These are phyloP conservation scores for Dugesia japonica DNA, from an alignment of 2,888 invertebrate genomes.

Conservation along the genomic window DNA sequence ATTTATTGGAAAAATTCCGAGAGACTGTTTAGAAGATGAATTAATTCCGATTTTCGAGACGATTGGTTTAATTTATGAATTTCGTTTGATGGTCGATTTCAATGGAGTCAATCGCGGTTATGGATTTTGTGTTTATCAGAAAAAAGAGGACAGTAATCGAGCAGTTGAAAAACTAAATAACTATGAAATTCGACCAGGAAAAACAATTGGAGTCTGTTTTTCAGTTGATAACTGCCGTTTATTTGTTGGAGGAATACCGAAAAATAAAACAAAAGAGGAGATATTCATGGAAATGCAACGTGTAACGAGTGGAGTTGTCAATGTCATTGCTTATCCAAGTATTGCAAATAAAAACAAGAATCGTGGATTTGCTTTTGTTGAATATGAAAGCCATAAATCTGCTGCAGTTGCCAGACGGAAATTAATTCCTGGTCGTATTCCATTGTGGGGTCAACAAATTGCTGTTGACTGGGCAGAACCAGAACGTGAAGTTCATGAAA, in stretches of 20 bases:
- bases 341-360: constrained; percentile 55
- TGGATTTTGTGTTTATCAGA: constrained; percentile 56
- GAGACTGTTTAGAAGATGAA: constrained; percentile 59
- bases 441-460: constrained; percentile 55
- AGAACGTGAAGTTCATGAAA: constrained; percentile 57
- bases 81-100: constrained; percentile 60
- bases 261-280: constrained; percentile 54
- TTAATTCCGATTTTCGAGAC: constrained; percentile 57
- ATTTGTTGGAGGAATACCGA: constrained; percentile 58
- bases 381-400: constrained; percentile 57
- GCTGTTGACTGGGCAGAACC: constrained; percentile 69
- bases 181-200: constrained; percentile 56
- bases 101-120: constrained; percentile 61
- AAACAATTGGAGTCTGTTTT: constrained; percentile 59
- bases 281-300: constrained; percentile 54
- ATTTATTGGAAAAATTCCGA: constrained; percentile 56
- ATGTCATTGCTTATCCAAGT: constrained; percentile 54
- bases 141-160: constrained; percentile 51
- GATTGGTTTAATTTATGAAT: constrained; percentile 56
- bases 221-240: constrained; percentile 67
- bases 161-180: constrained; percentile 57
- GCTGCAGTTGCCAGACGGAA: constrained; percentile 47
- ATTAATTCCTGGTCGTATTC: constrained; percentile 52
- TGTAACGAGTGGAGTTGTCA: constrained; percentile 59
- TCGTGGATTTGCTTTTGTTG: constrained; percentile 65